Conservation (phyloP, 2,888 invertebrate genomes). For the Philopedon plagiatum region DNA sequence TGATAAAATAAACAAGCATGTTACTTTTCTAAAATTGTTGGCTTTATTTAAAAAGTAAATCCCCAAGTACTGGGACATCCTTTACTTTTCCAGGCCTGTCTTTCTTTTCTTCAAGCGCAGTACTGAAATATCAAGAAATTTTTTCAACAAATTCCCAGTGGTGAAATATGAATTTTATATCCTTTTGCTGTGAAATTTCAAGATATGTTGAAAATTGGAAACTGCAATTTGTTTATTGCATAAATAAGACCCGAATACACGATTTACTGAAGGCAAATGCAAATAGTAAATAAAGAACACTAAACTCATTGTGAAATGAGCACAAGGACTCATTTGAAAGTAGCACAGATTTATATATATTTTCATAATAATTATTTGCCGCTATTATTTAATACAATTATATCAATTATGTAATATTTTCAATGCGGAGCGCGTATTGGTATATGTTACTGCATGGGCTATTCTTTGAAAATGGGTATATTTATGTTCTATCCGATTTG, state of each 20-base stretch:
- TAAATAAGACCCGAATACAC: conserved; percentile 15
- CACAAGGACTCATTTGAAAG: conserved; percentile 48
- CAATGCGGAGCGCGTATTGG: conserved; percentile 18
- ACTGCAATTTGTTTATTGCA: conserved; percentile 8
- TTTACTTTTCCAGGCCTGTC: too few relatives aligned
- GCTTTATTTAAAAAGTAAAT: too few relatives aligned
- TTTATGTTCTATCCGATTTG: too few relatives aligned
- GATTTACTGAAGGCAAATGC: conserved; percentile 11
- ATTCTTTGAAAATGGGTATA: neutral
- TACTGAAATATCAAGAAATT: too few relatives aligned
- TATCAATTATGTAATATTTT: conserved; percentile 27
- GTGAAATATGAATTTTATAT: neutral
- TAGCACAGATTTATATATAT: conserved; percentile 45
- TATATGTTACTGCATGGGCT: neutral
- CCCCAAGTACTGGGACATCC: too few relatives aligned
- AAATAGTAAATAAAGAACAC: conserved; percentile 31
- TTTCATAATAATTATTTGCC: conserved; percentile 30
- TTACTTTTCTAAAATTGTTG: too few relatives aligned
- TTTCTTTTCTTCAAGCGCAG: too few relatives aligned
- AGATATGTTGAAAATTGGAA: conserved; percentile 8
- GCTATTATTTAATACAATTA: conserved; percentile 33
- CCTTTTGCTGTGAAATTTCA: neutral
- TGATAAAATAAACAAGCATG: too few relatives aligned
- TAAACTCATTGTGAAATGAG: conserved; percentile 42
- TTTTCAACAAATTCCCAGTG: too few relatives aligned